Percentiles rank a stretch among this genome's conserved stretches.
phyloP scores from a whole-genome alignment of 2,113 vertebrate species.

The Vombatus ursinus region DNA sequence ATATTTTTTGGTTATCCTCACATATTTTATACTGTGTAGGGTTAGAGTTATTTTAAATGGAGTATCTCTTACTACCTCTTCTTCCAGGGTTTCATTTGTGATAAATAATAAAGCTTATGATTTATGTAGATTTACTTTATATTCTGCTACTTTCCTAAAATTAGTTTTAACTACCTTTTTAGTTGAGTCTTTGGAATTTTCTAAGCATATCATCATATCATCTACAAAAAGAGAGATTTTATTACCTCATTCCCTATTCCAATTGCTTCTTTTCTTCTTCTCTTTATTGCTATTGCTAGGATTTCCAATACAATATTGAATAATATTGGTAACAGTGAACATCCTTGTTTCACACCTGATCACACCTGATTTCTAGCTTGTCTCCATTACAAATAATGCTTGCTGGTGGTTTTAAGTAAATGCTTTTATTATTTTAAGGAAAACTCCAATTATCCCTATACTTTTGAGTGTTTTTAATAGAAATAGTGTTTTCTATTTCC shows the following conservation, averaged over 20 bases:
- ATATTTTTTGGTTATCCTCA: too few species aligned
- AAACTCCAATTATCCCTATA: background rate
- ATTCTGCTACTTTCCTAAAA: too few species aligned
- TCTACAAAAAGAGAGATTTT: background rate
- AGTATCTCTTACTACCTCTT: too few species aligned
- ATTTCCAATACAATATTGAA: background rate
- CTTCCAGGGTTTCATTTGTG: too few species aligned
- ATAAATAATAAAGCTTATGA: too few species aligned
- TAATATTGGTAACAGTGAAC: background rate
- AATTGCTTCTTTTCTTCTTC: background rate
- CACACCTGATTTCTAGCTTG: too few species aligned
- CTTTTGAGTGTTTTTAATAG: background rate
- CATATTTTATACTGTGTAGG: too few species aligned
- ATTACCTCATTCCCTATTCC: background rate
- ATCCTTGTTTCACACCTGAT: background rate
- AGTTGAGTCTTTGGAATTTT: too few species aligned
- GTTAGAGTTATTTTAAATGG: too few species aligned
- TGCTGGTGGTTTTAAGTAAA: background rate
- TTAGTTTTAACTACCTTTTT: too few species aligned
- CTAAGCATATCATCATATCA: too few species aligned
- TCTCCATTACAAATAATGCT: background rate
- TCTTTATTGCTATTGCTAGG: background rate
- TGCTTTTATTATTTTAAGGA: background rate
- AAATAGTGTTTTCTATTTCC: background rate
- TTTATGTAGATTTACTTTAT: too few species aligned